Conservation (phyloP, 2,888 invertebrate genomes). For the Eustalomyia histrio region DNA sequence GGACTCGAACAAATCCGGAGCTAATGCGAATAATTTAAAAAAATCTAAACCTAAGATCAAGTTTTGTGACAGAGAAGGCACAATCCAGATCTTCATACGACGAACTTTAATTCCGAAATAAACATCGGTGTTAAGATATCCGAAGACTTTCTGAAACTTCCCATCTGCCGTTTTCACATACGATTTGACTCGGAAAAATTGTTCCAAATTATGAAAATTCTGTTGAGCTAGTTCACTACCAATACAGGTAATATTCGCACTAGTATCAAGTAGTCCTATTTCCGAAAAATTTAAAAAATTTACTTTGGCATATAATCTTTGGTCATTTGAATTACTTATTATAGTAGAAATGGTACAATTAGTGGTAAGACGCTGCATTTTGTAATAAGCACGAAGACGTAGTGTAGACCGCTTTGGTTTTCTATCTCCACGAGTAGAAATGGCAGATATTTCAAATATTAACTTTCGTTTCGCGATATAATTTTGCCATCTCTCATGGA, state of each 20-base stretch:
- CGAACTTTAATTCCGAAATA: not conserved
- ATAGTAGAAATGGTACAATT: constrained; percentile 12
- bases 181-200: too few species aligned
- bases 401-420: constrained; percentile 6
- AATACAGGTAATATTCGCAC: constrained; percentile 16
- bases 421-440: not conserved
- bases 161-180: too few species aligned
- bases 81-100: not conserved
- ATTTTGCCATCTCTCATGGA: constrained; percentile 13
- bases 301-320: constrained; percentile 6
- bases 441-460: not conserved
- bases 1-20: too few species aligned
- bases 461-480: not conserved
- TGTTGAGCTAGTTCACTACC: not conserved
- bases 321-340: not conserved
- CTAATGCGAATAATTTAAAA: not conserved
- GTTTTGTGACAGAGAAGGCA: not conserved
- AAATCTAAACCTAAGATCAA: constrained; percentile 20
- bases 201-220: not conserved
- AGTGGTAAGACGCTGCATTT: not conserved
- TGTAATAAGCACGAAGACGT: not conserved
- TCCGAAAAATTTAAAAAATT: constrained; percentile 20
- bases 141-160: too few species aligned
- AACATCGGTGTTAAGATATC: not conserved
- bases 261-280: constrained; percentile 13